Conservation (phyloP, 2,797 vertebrate species). For the Euphonia xanthogaster region DNA sequence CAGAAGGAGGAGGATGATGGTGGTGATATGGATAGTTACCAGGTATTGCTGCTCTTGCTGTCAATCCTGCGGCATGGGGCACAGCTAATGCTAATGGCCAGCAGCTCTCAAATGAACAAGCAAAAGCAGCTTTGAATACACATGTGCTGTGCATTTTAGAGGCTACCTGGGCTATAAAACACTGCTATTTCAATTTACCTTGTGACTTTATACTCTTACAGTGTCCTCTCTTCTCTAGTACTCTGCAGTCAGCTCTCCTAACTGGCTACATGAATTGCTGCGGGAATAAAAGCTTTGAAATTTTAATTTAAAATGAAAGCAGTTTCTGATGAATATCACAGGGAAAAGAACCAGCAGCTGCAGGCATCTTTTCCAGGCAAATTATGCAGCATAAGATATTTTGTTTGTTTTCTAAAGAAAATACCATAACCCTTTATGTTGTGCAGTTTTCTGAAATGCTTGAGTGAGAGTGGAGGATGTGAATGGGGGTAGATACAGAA, state of each 20-base stretch:
- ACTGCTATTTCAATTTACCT: slow-evolving; percentile 35
- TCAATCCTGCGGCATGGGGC: slow-evolving; percentile 86
- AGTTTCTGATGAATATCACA: not conserved
- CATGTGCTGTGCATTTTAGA: slow-evolving; percentile 34
- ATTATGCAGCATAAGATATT: not conserved
- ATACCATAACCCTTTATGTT: not conserved
- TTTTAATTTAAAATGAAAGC: not conserved
- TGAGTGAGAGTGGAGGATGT: not conserved
- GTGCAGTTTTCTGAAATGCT: not conserved
- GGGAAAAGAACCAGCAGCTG: not conserved
- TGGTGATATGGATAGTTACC: slow-evolving; percentile 99
- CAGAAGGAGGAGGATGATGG: slow-evolving; percentile 92
- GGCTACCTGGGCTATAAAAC: slow-evolving; percentile 45
- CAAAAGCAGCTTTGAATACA: slow-evolving; percentile 29
- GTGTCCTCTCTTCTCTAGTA: not conserved
- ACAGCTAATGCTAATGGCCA: slow-evolving; percentile 82
- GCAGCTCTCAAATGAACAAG: slow-evolving; percentile 66
- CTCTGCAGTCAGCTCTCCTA: slow-evolving; percentile 40
- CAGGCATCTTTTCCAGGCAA: not conserved
- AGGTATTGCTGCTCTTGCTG: slow-evolving; percentile 89
- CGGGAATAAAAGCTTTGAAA: not conserved
- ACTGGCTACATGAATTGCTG: not conserved
- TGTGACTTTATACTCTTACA: slow-evolving; percentile 2
- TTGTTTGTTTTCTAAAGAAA: not conserved
- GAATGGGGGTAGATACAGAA: not conserved